phyloP scores from a whole-genome alignment of 2,113 vertebrate species.

The Sylvia atricapilla region DNA sequence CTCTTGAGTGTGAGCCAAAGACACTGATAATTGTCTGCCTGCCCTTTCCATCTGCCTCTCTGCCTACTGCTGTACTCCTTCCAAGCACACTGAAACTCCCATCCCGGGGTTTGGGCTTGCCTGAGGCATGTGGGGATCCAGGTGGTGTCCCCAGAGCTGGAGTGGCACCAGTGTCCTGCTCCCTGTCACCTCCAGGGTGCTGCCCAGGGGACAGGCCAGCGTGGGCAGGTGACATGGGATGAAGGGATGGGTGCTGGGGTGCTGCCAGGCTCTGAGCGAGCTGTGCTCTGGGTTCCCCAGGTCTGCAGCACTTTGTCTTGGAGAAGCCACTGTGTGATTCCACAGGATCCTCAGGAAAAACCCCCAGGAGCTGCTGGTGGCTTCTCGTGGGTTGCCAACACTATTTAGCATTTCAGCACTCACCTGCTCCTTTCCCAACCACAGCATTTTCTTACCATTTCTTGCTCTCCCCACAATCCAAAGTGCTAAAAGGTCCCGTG shows the following conservation, averaged over 20 bases:
- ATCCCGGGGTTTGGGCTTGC: neutral
- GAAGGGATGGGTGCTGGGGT: rapidly evolving
- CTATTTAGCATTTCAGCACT: neutral
- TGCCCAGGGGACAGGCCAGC: neutral
- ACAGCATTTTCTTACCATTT: slow-evolving; percentile 7
- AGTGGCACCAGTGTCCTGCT: neutral
- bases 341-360: neutral
- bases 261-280: neutral
- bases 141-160: neutral
- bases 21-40: slow-evolving; percentile 14
- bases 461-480: slow-evolving; percentile 51
- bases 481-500: slow-evolving; percentile 58
- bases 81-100: neutral
- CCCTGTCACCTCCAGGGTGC: neutral
- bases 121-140: rapidly evolving
- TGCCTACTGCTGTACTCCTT: neutral
- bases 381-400: neutral
- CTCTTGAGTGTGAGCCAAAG: slow-evolving; percentile 12
- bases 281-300: neutral
- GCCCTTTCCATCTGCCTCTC: slow-evolving; percentile 38
- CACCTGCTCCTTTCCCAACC: neutral
- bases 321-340: neutral
- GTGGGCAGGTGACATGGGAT: rapidly evolving
- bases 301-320: neutral
- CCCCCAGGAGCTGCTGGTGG: neutral